These are phyloP conservation scores for Drosophila nikananu DNA, from an alignment of 1,140 invertebrate species.

Conservation along the genomic window DNA sequence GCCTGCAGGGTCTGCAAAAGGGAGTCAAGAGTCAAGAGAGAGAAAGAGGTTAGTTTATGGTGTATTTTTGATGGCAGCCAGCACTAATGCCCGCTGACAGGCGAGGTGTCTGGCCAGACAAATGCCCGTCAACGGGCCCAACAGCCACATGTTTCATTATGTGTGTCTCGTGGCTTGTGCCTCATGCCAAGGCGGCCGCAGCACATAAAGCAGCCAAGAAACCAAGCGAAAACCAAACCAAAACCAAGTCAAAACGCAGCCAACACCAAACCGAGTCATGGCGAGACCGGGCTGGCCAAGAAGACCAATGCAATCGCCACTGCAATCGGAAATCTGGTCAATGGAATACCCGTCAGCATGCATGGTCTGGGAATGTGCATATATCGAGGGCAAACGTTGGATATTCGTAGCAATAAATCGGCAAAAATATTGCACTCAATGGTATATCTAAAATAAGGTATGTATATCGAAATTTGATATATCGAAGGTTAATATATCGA, in stretches of 20 bases:
- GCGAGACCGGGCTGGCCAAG: conserved; percentile 18
- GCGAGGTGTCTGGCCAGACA: conserved; percentile 61
- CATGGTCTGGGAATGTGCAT: not conserved
- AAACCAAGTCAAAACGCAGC: not conserved
- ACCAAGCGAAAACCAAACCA: not conserved
- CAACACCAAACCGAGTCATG: conserved; percentile 39
- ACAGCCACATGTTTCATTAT: not conserved
- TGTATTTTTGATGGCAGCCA: not conserved
- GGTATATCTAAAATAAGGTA: not conserved
- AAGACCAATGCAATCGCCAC: conserved; percentile 46
- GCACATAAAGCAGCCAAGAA: conserved; percentile 1
- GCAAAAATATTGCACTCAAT: not conserved
- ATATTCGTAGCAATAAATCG: not conserved
- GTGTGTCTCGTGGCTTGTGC: conserved; percentile 6
- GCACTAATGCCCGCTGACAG: conserved; percentile 35
- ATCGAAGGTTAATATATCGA: too few species aligned
- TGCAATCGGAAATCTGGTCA: conserved; percentile 12
- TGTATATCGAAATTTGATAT: not conserved
- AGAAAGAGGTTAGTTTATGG: not conserved
- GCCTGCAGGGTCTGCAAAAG: conserved; percentile 76
- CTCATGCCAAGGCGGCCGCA: conserved; percentile 41
- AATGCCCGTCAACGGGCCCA: conserved; percentile 55
- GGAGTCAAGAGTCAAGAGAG: not conserved
- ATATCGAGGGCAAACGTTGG: not conserved
- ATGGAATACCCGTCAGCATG: not conserved